phyloP scores from a whole-genome alignment of 1,140 invertebrate species.

The Carposina sasakii region DNA sequence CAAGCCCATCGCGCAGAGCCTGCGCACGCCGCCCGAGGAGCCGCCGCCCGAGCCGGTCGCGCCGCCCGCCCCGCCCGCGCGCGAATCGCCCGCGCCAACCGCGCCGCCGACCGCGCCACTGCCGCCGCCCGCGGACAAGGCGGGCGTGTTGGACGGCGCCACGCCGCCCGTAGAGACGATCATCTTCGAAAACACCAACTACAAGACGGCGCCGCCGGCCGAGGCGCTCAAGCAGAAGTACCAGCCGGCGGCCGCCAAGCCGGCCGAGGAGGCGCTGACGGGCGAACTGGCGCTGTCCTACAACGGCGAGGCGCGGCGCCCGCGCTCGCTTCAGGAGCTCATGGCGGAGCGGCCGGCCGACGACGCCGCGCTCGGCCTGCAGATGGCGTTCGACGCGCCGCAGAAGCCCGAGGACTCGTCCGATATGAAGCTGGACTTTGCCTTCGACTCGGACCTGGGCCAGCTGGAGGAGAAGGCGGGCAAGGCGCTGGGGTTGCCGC shows the following conservation, averaged over 20 bases:
- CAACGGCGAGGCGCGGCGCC: slow-evolving; percentile 57
- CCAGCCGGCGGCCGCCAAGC: slow-evolving; percentile 64
- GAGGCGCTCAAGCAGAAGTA: slow-evolving; percentile 77
- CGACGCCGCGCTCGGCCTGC: slow-evolving; percentile 38
- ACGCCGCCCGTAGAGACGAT: slow-evolving; percentile 89
- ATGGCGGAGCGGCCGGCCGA: slow-evolving; percentile 54
- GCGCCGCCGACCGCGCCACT: slow-evolving; percentile 36
- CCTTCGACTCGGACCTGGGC: slow-evolving; percentile 85
- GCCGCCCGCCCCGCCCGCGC: slow-evolving; percentile 61
- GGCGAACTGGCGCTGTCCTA: slow-evolving; percentile 53
- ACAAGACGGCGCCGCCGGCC: slow-evolving; percentile 76
- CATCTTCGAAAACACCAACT: slow-evolving; percentile 94
- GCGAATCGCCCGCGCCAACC: slow-evolving; percentile 46
- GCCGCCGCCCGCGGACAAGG: slow-evolving; percentile 54
- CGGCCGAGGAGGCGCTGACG: slow-evolving; percentile 41
- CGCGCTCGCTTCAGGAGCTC: slow-evolving; percentile 63
- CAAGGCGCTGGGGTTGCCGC: slow-evolving; percentile 75
- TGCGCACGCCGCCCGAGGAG: slow-evolving; percentile 70
- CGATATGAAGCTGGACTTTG: slow-evolving; percentile 93
- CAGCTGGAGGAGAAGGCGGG: slow-evolving; percentile 83
- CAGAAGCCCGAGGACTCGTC: slow-evolving; percentile 83
- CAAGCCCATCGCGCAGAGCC: slow-evolving; percentile 82
- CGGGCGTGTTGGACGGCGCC: slow-evolving; percentile 78
- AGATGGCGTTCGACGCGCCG: slow-evolving; percentile 60
- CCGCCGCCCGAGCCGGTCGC: slow-evolving; percentile 58